phyloP scores from a whole-genome alignment of 2,797 vertebrate species.

The Loris lydekkerianus region DNA sequence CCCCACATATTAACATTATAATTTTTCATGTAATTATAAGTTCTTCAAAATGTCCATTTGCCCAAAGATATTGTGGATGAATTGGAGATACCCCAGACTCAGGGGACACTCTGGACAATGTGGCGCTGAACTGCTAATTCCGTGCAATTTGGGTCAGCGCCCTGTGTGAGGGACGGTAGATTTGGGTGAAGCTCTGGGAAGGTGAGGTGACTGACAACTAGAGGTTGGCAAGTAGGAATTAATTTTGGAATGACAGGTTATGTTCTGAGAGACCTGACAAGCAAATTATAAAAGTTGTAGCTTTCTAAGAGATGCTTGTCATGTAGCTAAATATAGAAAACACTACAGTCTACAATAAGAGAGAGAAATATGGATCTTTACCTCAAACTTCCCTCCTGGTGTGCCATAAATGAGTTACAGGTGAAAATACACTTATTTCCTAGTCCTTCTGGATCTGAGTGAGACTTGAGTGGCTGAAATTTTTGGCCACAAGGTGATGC shows the following conservation, averaged over 20 bases:
- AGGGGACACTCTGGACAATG: accelerated
- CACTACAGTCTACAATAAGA: neutral
- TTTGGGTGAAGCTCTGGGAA: neutral
- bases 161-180: neutral
- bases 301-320: neutral
- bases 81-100: neutral
- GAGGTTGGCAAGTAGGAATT: neutral
- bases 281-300: neutral
- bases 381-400: neutral
- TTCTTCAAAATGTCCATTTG: neutral
- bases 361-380: neutral
- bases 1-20: neutral
- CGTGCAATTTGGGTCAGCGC: too few species aligned
- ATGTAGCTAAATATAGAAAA: neutral
- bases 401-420: neutral
- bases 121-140: neutral
- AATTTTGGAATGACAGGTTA: neutral
- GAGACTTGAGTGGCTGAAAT: neutral
- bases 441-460: neutral
- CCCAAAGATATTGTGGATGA: neutral
- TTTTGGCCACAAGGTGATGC: neutral
- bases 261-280: neutral
- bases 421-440: neutral
- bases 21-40: neutral
- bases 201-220: neutral